phyloP scores from a whole-genome alignment of 2,797 vertebrate genomes.

The Sebastes minor region DNA sequence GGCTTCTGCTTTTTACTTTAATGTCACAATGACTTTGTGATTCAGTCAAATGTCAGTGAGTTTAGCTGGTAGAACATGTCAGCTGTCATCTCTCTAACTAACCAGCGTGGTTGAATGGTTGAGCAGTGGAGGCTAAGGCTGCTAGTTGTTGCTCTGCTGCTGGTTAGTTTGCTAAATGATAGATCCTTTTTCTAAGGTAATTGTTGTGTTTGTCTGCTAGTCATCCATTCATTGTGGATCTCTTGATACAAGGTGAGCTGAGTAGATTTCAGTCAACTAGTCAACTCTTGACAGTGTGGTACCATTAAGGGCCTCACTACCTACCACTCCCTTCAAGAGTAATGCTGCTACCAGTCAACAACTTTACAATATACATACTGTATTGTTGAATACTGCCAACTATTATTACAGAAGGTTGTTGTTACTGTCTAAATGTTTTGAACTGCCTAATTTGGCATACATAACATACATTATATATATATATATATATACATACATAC shows the following conservation, averaged over 20 bases:
- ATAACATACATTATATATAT: too few species aligned
- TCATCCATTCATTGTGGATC: background rate
- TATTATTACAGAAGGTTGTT: background rate
- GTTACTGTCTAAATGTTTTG: background rate
- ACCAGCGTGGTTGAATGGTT: background rate
- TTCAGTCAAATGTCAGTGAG: background rate
- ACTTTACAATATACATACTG: too few species aligned
- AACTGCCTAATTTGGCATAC: background rate
- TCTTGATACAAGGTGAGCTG: background rate
- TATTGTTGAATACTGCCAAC: background rate
- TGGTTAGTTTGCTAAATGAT: background rate
- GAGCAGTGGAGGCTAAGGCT: background rate
- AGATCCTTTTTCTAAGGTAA: background rate
- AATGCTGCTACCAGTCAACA: background rate
- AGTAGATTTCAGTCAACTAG: background rate
- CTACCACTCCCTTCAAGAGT: background rate
- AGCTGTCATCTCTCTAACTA: background rate
- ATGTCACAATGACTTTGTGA: background rate
- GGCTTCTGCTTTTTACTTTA: background rate
- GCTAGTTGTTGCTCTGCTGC: background rate
- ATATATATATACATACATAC: too few species aligned
- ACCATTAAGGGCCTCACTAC: background rate
- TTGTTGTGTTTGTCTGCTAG: background rate
- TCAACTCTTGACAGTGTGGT: background rate
- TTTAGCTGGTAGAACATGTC: background rate